phyloP scores from a whole-genome alignment of 2,113 vertebrate species.

The Siniperca knerii region DNA sequence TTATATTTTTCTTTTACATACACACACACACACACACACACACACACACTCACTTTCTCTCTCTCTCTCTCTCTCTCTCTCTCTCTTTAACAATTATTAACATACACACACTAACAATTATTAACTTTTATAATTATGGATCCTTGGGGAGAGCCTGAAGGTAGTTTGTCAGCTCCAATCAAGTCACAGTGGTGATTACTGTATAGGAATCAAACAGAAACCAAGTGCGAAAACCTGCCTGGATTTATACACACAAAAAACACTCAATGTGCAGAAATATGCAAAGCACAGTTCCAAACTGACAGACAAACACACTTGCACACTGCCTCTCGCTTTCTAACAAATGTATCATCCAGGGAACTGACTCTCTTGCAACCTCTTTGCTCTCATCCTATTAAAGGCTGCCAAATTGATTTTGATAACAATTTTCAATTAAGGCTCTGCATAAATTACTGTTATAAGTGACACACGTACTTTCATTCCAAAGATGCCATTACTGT shows the following conservation, averaged over 20 bases:
- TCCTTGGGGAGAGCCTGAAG: conserved; percentile 22
- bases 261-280: conserved; percentile 9
- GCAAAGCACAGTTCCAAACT: conserved; percentile 6
- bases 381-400: conserved; percentile 80
- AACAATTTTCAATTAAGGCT: conserved; percentile 83
- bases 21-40: too few species aligned
- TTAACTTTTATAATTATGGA: conserved; percentile 14
- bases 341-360: conserved; percentile 67
- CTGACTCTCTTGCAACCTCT: conserved; percentile 61
- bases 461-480: conserved; percentile 72
- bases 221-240: conserved; percentile 17
- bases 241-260: conserved; percentile 17
- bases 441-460: conserved; percentile 75
- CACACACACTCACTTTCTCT: too few species aligned
- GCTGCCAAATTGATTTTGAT: conserved; percentile 83
- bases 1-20: too few species aligned
- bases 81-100: neutral
- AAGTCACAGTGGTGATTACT: conserved; percentile 16
- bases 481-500: conserved; percentile 65
- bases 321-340: conserved; percentile 46
- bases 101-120: neutral
- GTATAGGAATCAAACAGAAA: conserved; percentile 39
- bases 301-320: conserved; percentile 20
- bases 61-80: too few species aligned
- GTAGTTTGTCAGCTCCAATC: conserved; percentile 34